These are phyloP conservation scores for Bucorvus abyssinicus DNA, from an alignment of 2,797 vertebrate genomes.

Conservation along the genomic window DNA sequence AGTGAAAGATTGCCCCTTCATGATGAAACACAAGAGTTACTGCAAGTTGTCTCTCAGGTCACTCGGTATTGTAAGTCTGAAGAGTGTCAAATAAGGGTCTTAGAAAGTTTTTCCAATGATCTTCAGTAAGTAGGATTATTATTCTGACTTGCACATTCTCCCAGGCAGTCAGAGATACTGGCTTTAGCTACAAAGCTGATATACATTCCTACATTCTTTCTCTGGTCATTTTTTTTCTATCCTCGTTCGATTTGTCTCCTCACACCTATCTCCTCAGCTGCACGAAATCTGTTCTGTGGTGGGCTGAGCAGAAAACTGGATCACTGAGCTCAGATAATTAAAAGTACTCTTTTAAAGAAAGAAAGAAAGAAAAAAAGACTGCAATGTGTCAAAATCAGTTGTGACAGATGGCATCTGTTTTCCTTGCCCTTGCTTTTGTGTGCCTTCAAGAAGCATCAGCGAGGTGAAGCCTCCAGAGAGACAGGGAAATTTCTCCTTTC, in stretches of 20 bases:
- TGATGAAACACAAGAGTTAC: not conserved
- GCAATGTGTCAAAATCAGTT: not conserved
- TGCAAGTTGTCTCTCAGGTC: not conserved
- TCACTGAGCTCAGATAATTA: not conserved
- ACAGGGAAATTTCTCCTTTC: not conserved
- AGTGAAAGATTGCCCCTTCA: not conserved
- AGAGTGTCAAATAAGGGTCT: not conserved
- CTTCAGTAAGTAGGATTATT: not conserved
- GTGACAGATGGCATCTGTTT: conserved; percentile 27
- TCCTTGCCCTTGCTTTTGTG: not conserved
- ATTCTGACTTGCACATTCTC: not conserved
- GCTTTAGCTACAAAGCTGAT: not conserved
- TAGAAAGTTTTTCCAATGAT: not conserved
- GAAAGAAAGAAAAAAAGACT: not conserved
- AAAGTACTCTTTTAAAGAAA: not conserved
- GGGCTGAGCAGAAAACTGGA: not conserved
- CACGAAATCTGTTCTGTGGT: not conserved
- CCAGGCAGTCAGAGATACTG: not conserved
- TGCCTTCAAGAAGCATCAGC: not conserved
- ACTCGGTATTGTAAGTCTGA: not conserved
- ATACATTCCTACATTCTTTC: accelerated
- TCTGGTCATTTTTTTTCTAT: not conserved
- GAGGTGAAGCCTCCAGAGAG: not conserved
- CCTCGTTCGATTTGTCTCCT: not conserved
- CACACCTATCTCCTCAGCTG: not conserved